Evolutionary conservation across 2,797 vertebrate genomes (phyloP), one percentile per base, ranked within the genome.

Genomic region (Hylomyscus alleni): DNA sequence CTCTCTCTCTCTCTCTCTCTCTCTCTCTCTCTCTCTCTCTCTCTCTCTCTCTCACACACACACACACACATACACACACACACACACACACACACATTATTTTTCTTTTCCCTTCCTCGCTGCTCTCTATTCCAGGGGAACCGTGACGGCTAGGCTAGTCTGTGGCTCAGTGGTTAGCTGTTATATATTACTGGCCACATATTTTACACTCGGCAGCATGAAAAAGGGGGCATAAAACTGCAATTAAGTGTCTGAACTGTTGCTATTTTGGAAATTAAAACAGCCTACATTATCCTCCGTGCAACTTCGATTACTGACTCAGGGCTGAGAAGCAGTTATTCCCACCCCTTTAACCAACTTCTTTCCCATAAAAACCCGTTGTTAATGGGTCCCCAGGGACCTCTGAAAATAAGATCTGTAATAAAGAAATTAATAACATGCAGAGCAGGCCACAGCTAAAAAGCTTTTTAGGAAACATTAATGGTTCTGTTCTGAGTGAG

Each of bases 401-500:
- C 98, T 97, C 97, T 98, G 98, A 98, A 98, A 98, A 98, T 98
- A 98, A 98, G 98, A 98, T 98, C 98, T 98, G 97, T 98, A 98
- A 98, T 98, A 98, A 98, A 98, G 98, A 99, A 98, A 99, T 98
- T 98, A 99, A 98, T 99, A 99, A 98, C 98, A 98, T 96, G 97
- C 97, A 97, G 97, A 98, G 97, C 98, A 98, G 97, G 96, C 97
- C 98, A 89, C 97, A 75, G 97, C 97, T 98, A 98, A 97, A 98
- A 98, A 95, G 96, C 94, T 95, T 81, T 98, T 98, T 97, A 98
- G 95, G 98, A 96, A 95, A 97, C 96, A 97, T 98, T 98, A 98
- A 98, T 96, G 95, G 82, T 96, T 96, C 95, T 96, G 72, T 88
- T 96, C 6, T 56, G 94, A 97, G 95, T 81, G 96, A 97, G 31